Evolutionary conservation across 2,888 invertebrate genomes (phyloP).

Genomic region (Cynaeus angustus): DNA sequence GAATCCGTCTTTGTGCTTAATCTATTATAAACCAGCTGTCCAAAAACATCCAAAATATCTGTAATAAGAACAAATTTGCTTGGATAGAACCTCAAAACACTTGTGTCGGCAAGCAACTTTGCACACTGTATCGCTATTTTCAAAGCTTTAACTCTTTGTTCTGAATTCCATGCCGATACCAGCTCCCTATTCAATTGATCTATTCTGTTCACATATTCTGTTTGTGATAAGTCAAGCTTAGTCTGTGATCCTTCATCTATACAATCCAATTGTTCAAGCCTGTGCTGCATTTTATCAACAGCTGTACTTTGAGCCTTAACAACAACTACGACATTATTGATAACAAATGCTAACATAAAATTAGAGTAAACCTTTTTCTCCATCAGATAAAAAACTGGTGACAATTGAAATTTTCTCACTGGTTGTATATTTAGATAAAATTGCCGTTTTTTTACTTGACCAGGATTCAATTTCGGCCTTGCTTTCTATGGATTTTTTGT

Average conservation of each 20-base stretch:
- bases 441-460: slow-evolving; percentile 82
- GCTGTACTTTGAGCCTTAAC: slow-evolving; percentile 88
- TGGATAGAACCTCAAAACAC: slow-evolving; percentile 96
- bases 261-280: slow-evolving; percentile 94
- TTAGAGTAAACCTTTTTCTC: slow-evolving; percentile 79
- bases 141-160: slow-evolving; percentile 95
- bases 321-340: slow-evolving; percentile 75
- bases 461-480: slow-evolving; percentile 80
- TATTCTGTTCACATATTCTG: slow-evolving; percentile 85
- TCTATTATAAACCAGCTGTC: slow-evolving; percentile 90
- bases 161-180: slow-evolving; percentile 93
- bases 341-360: not conserved
- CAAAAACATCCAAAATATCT: slow-evolving; percentile 96
- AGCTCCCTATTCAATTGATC: slow-evolving; percentile 94
- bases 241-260: slow-evolving; percentile 92
- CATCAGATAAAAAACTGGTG: slow-evolving; percentile 89
- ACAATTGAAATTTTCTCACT: slow-evolving; percentile 94
- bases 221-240: slow-evolving; percentile 91
- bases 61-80: slow-evolving; percentile 98
- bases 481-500: slow-evolving; percentile 63
- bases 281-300: slow-evolving; percentile 90
- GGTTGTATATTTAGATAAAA: slow-evolving; percentile 93
- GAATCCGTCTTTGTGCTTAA: slow-evolving; percentile 84
- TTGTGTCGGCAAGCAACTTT: slow-evolving; percentile 91
- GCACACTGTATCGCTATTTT: slow-evolving; percentile 99